Evolutionary conservation across 1,140 invertebrate genomes (phyloP).

Genomic region (Drosophila bifasciata): DNA sequence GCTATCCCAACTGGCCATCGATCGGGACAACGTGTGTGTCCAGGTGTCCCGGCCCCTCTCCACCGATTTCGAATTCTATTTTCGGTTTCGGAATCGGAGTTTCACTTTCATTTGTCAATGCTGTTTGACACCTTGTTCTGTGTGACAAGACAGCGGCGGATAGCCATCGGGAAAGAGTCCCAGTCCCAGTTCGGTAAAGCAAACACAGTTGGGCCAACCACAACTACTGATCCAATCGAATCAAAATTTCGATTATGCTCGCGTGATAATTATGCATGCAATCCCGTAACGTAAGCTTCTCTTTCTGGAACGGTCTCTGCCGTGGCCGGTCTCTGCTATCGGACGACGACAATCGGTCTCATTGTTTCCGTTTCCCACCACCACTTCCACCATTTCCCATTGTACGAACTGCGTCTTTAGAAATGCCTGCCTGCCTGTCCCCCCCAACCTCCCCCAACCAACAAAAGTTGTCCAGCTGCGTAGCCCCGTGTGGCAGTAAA

Average conservation of each 20-base stretch:
- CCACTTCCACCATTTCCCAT: constrained; percentile 65
- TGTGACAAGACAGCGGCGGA: constrained; percentile 45
- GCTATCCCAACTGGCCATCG: constrained; percentile 23
- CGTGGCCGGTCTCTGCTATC: constrained; percentile 19
- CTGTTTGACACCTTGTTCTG: constrained; percentile 76
- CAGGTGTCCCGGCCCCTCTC: constrained; percentile 49
- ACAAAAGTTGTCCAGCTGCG: constrained; percentile 60
- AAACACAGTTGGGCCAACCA: constrained; percentile 66
- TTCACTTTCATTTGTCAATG: constrained; percentile 81
- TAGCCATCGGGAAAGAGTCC: constrained; percentile 43
- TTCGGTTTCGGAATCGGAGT: constrained; percentile 12
- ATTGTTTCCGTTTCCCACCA: constrained; percentile 82
- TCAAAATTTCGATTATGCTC: constrained; percentile 69
- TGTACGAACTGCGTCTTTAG: constrained; percentile 64
- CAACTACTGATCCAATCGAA: constrained; percentile 5
- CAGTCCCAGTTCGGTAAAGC: constrained; percentile 10
- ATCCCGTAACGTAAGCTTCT: constrained; percentile 67
- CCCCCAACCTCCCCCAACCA: no score
- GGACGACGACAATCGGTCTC: constrained; percentile 73
- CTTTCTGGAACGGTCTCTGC: constrained; percentile 17
- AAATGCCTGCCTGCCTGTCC: constrained; percentile 33
- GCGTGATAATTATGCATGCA: constrained; percentile 76
- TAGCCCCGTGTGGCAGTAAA: constrained; percentile 52
- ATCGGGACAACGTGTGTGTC: constrained; percentile 64
- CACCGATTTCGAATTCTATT: constrained; percentile 11